Base-by-base conservation (phyloP, 2,113 vertebrate species). In the Circaetus gallicus region DNA sequence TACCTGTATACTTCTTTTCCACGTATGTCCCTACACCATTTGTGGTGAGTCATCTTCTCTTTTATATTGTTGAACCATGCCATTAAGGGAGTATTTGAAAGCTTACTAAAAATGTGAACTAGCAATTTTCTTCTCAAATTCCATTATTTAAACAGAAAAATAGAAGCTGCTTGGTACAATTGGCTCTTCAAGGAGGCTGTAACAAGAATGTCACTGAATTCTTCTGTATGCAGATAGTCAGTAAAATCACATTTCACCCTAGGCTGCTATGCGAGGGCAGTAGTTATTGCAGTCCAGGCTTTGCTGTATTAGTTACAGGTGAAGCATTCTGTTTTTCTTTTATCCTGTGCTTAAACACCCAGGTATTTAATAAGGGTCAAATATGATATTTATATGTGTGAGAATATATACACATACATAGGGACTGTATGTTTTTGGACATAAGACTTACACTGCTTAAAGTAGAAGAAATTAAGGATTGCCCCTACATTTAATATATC, bases 1-100 rank as follows among this genome's bases (percentile, higher is more conserved):
- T 99, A 4, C 98, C 97, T 2, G 99, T 99, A 16, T 98, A 99
- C 95, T 98, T 99, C 24, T 99, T 99, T 90, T 99, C 99, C 90
- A 98, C 97, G 7, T 99, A 99, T 9, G 99, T 99, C 88, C 99
- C 99, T 10, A 99, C 99, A 4, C 99, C 99, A 1, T 99, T 99
- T 50, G 99, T 99, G 98, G 99, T 99, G 98, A 99, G 99, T 98
- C 24, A 5, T 28, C 59, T 77, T 49, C 65, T 74, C 1, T 3
- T n/a, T 55, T 8, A 1, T 40, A 1, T 12, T 21, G 14, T 24
- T 89, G 82, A 6, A 52, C 61, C 26, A 1, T 21, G 9, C 29
- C 15, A 29, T 16, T 63, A 10, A 26, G 6, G 29, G 66, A 50
- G 11, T 16, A 3, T 70, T 81, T 36, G 45, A 19, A 45, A 66